These are phyloP conservation scores for Cremastinae sp. DNA, from an alignment of 2,888 invertebrate genomes.

Conservation along the genomic window DNA sequence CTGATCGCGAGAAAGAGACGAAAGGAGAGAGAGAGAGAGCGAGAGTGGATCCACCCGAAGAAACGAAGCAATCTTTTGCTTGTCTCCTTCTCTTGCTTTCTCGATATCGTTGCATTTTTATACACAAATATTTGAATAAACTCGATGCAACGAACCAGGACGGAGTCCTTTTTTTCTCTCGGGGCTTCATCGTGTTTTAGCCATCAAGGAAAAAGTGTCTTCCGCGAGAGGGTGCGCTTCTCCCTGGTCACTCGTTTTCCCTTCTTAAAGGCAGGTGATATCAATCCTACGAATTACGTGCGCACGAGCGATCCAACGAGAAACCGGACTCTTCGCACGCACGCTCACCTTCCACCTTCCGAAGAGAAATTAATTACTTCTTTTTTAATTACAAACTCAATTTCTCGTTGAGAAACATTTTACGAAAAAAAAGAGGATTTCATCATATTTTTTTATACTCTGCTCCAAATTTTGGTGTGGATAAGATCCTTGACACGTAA, in stretches of 20 bases:
- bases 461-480: no score
- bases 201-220: constrained; percentile 71
- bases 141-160: constrained; percentile 51
- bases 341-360: background rate
- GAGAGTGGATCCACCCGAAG: constrained; percentile 57
- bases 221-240: constrained; percentile 64
- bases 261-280: constrained; percentile 74
- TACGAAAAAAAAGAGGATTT: no score
- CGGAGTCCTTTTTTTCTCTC: constrained; percentile 10
- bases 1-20: constrained; percentile 67
- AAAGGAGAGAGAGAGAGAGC: constrained; percentile 1
- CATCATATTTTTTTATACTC: no score
- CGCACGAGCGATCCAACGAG: constrained; percentile 53
- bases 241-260: background rate
- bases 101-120: constrained; percentile 16
- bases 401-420: no score
- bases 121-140: constrained; percentile 7
- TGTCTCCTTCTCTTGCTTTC: constrained; percentile 37
- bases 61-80: constrained; percentile 65
- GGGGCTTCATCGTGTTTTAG: constrained; percentile 26
- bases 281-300: constrained; percentile 75
- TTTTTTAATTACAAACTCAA: no score
- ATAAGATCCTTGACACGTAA: no score
- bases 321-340: background rate
- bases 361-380: background rate